Evolutionary conservation across 2,888 invertebrate genomes (phyloP).

Genomic region (Torymus texanus): DNA sequence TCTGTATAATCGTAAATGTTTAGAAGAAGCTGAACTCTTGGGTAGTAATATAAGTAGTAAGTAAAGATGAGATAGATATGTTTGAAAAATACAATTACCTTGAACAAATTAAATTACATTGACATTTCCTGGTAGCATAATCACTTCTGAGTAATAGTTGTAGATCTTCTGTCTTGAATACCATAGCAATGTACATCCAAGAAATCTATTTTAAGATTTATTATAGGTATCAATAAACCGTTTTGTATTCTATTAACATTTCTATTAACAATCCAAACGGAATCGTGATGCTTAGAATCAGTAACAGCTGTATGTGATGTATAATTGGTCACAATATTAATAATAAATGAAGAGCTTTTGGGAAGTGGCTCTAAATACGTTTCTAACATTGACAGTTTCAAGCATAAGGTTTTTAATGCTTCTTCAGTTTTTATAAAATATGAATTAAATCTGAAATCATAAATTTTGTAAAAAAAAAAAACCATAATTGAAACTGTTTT

Average conservation of each 20-base stretch:
- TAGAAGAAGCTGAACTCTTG: too few relatives aligned
- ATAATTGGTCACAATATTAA: constrained; percentile 79
- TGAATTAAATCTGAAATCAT: constrained; percentile 75
- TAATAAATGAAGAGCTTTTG: constrained; percentile 79
- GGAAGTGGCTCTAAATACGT: constrained; percentile 77
- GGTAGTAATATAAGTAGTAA: too few relatives aligned
- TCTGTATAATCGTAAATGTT: too few relatives aligned
- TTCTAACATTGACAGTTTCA: constrained; percentile 77
- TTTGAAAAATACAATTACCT: too few relatives aligned
- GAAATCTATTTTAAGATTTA: constrained; percentile 73
- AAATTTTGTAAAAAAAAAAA: constrained; percentile 20
- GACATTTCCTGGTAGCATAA: too few relatives aligned
- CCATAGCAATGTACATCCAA: constrained; percentile 69
- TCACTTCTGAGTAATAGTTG: constrained; percentile 16
- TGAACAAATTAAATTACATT: too few relatives aligned
- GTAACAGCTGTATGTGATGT: constrained; percentile 78
- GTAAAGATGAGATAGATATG: too few relatives aligned
- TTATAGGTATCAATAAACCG: constrained; percentile 75
- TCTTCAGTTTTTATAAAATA: constrained; percentile 81
- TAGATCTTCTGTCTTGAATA: constrained; percentile 58
- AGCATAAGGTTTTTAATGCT: constrained; percentile 79
- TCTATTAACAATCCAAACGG: constrained; percentile 76
- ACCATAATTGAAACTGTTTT: constrained; percentile 20
- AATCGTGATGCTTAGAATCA: constrained; percentile 76
- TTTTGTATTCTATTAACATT: constrained; percentile 62